Base-by-base conservation (phyloP, 2,888 invertebrate genomes). In the Tillus elongatus region DNA sequence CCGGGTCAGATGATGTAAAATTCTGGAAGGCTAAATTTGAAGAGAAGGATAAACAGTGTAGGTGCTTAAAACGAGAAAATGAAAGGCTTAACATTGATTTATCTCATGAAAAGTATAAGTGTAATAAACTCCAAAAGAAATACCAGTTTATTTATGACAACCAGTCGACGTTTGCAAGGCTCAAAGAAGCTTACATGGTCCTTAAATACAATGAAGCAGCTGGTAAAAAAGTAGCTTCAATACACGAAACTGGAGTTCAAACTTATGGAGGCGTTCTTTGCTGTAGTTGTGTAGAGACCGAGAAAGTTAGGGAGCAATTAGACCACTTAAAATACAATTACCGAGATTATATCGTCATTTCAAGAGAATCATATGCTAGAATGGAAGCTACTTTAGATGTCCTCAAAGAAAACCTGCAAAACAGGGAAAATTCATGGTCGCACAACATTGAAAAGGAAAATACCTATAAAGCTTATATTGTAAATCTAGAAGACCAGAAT, bases 111-210 rank as follows among this genome's bases (percentile, higher is more conserved):
- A 44, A 41, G 36, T 41, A 43, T 9, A 54, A 46, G 44, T 48
- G 51, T 13, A 37, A 41, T 2, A 58, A 57, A 38, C 43, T 54
- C 24, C 55, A 59, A 35, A 54, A 54, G 30, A 59, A 61, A 35
- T 44, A 61, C 1, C 52, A 57, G 33, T 61, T 57, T 39, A 56
- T 61, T 10, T 56, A 58, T 42, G 58, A 58, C 29, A 59, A 62
- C 34, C 57, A 61, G 31, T 53, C 53, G 30, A 51, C 60, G 6
- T 58, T 61, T 33, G 56, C 56, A 36, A 52, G 53, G 35, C 36
- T 61, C 13, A 58, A 57, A 39, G 53, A 62, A 41, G 57, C 58
- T 2, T 61, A 60, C 37, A 47, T 60, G 15, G 56, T 49, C 35
- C 51, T 59, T 54, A 60, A 58, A 43, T 58, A 58, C 33, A 57